phyloP scores from a whole-genome alignment of 30 jellyfish, hydroid and myxozoan species.

The Aurelia aurita complex sp. Pacific region DNA sequence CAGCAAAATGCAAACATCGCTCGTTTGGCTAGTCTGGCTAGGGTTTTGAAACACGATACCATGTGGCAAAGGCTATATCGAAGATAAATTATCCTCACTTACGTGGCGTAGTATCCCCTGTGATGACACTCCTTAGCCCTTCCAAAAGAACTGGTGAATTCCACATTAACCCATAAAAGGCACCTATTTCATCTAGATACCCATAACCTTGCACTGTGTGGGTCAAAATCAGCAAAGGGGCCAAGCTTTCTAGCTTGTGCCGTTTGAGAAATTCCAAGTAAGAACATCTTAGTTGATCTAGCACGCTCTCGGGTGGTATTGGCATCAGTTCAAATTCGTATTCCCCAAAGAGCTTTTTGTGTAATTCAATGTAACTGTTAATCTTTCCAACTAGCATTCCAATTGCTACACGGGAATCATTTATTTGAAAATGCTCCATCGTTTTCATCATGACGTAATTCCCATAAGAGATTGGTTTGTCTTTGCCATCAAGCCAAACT shows the following conservation, averaged over 20 bases:
- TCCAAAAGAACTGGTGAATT: slow-evolving; percentile 68
- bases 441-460: slow-evolving; percentile 43
- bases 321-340: slow-evolving; percentile 78
- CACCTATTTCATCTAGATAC: slow-evolving; percentile 58
- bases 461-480: slow-evolving; percentile 42
- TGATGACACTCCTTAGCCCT: not conserved
- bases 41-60: too few relatives aligned
- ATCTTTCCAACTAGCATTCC: slow-evolving; percentile 20
- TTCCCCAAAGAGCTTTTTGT: slow-evolving; percentile 41
- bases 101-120: slow-evolving; percentile 45
- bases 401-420: slow-evolving; percentile 5
- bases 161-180: slow-evolving; percentile 76
- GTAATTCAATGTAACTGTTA: slow-evolving; percentile 23
- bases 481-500: slow-evolving; percentile 73
- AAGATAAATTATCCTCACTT: not conserved
- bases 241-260: slow-evolving; percentile 44
- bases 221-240: slow-evolving; percentile 54
- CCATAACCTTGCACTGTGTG: slow-evolving; percentile 83
- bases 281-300: slow-evolving; percentile 37
- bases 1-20: too few relatives aligned
- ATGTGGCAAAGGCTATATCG: too few relatives aligned
- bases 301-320: slow-evolving; percentile 42
- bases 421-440: slow-evolving; percentile 33
- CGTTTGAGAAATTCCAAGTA: slow-evolving; percentile 48
- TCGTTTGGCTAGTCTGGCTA: too few relatives aligned